These are phyloP conservation scores for Petrocephalus microphthalmus DNA, from an alignment of 2,113 vertebrate species.

Conservation along the genomic window DNA sequence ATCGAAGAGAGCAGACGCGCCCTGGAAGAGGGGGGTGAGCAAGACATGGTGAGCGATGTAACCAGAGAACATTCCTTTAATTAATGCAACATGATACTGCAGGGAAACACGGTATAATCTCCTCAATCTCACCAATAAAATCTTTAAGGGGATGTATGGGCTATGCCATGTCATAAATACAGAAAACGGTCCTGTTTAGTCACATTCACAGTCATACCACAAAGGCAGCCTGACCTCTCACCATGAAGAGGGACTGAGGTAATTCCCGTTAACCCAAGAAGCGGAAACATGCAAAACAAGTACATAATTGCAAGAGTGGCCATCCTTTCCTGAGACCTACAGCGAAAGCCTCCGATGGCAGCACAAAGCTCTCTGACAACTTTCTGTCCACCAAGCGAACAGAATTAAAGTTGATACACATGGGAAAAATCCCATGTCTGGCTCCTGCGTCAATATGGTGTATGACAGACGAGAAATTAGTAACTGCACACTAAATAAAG, in stretches of 20 bases:
- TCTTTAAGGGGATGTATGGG: background rate
- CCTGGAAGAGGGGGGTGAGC: slow-evolving; percentile 51
- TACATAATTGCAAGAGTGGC: background rate
- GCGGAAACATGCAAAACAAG: too few relatives aligned
- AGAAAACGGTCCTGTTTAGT: background rate
- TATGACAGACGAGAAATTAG: background rate
- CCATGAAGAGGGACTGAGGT: background rate
- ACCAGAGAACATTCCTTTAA: background rate
- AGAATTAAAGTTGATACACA: background rate
- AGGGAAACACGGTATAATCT: background rate
- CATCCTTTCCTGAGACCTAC: background rate
- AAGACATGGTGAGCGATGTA: background rate
- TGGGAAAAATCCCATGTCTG: background rate
- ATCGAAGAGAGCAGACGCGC: slow-evolving; percentile 86
- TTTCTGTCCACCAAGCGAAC: background rate
- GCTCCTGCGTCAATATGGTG: background rate
- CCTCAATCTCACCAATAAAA: background rate
- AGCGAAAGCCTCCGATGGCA: background rate
- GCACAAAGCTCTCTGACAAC: background rate
- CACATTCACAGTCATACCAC: background rate
- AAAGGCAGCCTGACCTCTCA: background rate
- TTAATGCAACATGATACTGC: background rate
- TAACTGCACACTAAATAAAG: background rate
- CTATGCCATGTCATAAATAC: background rate
- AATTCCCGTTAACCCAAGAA: background rate